phyloP scores from a whole-genome alignment of 2,113 vertebrate species.

The Sorex araneus region DNA sequence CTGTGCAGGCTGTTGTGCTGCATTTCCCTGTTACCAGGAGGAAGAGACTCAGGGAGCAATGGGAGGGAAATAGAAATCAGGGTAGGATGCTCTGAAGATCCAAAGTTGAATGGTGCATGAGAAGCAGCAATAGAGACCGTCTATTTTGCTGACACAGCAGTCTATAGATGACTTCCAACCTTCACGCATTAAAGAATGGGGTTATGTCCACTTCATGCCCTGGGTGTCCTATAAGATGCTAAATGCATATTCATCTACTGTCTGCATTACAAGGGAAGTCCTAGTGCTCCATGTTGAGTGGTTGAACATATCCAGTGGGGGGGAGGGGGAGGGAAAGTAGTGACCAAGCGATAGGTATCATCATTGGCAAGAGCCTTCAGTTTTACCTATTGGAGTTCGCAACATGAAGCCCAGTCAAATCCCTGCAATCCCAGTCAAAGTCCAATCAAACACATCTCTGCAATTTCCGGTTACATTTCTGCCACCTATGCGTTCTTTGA shows the following conservation, averaged over 20 bases:
- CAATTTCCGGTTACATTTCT: not conserved
- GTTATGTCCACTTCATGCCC: not conserved
- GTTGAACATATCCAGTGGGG: not conserved
- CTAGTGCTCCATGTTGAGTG: rapidly evolving
- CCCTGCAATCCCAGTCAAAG: not conserved
- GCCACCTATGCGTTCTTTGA: not conserved
- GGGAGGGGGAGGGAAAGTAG: not conserved
- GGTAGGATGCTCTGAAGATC: rapidly evolving
- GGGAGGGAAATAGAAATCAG: not conserved
- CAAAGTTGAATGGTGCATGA: rapidly evolving
- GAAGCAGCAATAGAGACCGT: not conserved
- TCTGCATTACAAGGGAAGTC: not conserved
- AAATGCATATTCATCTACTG: not conserved
- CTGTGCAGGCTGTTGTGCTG: not conserved
- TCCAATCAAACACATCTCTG: rapidly evolving
- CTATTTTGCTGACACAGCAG: not conserved
- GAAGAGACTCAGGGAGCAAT: not conserved
- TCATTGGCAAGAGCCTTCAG: not conserved
- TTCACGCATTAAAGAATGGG: not conserved
- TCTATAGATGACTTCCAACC: not conserved
- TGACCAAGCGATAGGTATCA: not conserved
- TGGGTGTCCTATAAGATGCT: not conserved
- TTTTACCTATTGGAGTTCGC: not conserved
- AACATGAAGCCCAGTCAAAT: rapidly evolving
- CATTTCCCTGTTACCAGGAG: not conserved